phyloP scores from a whole-genome alignment of 1,140 invertebrate genomes.

The Paraescarpia echinospica region DNA sequence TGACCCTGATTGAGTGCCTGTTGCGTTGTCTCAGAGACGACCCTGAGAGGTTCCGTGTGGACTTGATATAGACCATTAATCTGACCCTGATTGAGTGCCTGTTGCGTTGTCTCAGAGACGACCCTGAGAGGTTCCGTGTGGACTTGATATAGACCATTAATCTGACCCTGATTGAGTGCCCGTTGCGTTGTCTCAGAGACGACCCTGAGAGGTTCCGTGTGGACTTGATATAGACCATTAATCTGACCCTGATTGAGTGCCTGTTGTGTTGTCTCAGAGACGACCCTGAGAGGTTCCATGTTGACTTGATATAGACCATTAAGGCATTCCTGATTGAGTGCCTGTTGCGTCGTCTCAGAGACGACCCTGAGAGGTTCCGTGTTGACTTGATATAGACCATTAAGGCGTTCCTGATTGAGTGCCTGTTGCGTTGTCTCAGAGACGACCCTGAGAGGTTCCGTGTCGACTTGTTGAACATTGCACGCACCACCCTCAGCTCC shows the following conservation, averaged over 20 bases:
- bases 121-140: slow-evolving; percentile 77
- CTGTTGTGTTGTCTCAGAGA: not conserved
- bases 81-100: not conserved
- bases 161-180: not conserved
- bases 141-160: too few species aligned
- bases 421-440: slow-evolving; percentile 54
- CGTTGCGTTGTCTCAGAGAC: slow-evolving; percentile 59
- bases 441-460: slow-evolving; percentile 76
- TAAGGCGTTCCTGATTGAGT: not conserved
- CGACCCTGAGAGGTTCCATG: too few species aligned
- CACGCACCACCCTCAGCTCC: slow-evolving; percentile 94
- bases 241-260: not conserved
- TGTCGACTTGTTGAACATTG: slow-evolving; percentile 94
- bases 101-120: slow-evolving; percentile 61
- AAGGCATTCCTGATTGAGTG: too few species aligned
- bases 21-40: slow-evolving; percentile 64
- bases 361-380: too few species aligned
- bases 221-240: too few species aligned
- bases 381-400: too few species aligned
- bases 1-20: not conserved
- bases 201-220: slow-evolving; percentile 78
- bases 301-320: too few species aligned
- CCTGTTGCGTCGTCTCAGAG: slow-evolving; percentile 57
- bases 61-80: too few species aligned
- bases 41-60: slow-evolving; percentile 77